Conservation (phyloP, 2,113 vertebrate genomes). For the Mesoclemmys tuberculata region DNA sequence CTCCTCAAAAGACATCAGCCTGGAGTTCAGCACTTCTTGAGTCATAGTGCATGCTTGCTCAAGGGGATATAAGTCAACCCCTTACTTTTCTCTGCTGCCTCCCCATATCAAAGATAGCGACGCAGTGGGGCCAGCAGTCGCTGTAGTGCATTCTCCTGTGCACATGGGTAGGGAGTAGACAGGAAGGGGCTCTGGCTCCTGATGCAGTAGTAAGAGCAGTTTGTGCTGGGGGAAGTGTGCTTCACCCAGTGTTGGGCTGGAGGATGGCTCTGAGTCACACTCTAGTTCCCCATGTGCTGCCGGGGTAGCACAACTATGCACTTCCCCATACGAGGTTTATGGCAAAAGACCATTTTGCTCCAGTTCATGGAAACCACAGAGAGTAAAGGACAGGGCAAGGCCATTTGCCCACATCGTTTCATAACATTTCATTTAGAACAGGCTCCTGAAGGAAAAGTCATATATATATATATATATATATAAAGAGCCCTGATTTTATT, state of each 20-base stretch:
- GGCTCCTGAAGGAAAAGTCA: conserved; percentile 18
- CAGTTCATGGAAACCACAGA: conserved; percentile 3
- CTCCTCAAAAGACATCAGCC: background rate
- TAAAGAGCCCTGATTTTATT: conserved; percentile 24
- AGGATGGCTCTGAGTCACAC: fast-evolving
- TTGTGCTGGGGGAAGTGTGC: background rate
- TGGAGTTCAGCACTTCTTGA: background rate
- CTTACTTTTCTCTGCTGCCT: too few species aligned
- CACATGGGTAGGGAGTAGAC: fast-evolving
- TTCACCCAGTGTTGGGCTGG: background rate
- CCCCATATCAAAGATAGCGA: too few species aligned
- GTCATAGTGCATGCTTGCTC: too few species aligned
- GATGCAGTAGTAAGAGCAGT: background rate
- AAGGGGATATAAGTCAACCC: too few species aligned
- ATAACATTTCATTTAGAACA: conserved; percentile 29
- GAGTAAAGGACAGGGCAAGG: background rate
- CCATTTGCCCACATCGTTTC: background rate
- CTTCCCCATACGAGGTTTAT: background rate
- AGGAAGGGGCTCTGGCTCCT: background rate
- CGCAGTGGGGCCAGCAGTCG: too few species aligned
- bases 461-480: conserved; percentile 45
- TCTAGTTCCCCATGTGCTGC: background rate
- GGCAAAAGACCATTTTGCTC: background rate
- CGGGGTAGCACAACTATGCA: background rate
- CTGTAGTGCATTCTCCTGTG: background rate